Evolutionary conservation across 2,113 vertebrate species (phyloP).

Genomic region (Cyanoderma ruficeps): DNA sequence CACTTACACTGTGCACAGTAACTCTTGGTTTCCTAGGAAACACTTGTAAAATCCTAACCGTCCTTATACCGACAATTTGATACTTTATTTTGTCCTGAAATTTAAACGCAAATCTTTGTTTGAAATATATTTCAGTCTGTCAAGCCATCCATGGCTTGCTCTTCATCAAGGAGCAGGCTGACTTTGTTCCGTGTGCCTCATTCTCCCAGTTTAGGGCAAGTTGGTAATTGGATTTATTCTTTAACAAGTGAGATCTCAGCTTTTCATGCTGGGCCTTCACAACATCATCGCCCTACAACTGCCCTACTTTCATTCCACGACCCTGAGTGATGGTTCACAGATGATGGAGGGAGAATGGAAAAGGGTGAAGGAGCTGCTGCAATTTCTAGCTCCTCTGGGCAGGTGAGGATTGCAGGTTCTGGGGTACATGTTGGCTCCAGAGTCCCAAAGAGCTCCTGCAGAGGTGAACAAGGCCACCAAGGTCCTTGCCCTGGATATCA

Average conservation of each 20-base stretch:
- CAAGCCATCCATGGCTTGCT: not conserved
- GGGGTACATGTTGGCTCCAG: fast-evolving
- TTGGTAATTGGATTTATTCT: not conserved
- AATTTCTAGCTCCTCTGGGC: fast-evolving
- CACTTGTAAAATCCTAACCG: not conserved
- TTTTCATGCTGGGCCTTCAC: not conserved
- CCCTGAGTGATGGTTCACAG: fast-evolving
- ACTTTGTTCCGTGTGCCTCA: not conserved
- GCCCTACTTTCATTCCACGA: not conserved
- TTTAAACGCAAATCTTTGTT: not conserved
- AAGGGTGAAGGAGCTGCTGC: not conserved
- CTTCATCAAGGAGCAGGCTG: not conserved
- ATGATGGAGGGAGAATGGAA: not conserved
- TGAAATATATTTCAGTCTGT: not conserved
- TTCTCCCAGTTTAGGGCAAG: not conserved
- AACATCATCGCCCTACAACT: not conserved
- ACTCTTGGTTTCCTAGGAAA: not conserved
- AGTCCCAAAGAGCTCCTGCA: not conserved
- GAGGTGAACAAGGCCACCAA: not conserved
- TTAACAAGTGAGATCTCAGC: not conserved
- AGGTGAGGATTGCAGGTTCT: not conserved
- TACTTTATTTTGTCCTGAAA: not conserved
- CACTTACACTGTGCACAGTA: not conserved
- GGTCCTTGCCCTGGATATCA: not conserved
- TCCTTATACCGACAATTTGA: not conserved